These are phyloP conservation scores for Hippocampus zosterae DNA, from an alignment of 2,113 vertebrate genomes.

Conservation along the genomic window DNA sequence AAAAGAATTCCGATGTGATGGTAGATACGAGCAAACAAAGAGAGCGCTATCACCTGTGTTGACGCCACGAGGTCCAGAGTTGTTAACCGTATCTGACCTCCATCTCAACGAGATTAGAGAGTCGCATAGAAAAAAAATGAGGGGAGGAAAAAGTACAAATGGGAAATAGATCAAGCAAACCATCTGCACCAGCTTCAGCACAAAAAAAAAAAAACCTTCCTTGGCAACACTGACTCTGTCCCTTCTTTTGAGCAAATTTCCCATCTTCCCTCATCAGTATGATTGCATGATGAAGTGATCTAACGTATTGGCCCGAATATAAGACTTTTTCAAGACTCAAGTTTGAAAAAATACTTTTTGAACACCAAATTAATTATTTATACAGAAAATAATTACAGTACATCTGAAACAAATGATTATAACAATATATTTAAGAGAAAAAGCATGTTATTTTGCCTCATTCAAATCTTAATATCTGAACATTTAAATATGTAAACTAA, in stretches of 20 bases:
- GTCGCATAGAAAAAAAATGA: conserved; percentile 14
- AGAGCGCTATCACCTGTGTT: conserved; percentile 63
- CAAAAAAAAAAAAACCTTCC: conserved; percentile 50
- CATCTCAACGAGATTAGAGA: conserved; percentile 60
- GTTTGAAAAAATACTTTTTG: too few species aligned
- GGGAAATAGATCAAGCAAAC: conserved; percentile 68
- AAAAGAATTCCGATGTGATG: conserved; percentile 52
- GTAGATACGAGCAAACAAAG: conserved; percentile 64
- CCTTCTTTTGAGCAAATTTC: conserved; percentile 15
- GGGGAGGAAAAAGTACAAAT: conserved; percentile 33
- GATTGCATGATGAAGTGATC: background rate
- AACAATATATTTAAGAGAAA: too few species aligned
- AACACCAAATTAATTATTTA: too few species aligned
- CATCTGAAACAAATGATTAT: too few species aligned
- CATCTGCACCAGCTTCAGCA: conserved; percentile 24
- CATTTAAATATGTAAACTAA: too few species aligned
- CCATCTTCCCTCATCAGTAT: conserved; percentile 12
- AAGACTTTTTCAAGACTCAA: too few species aligned
- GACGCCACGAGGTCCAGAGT: conserved; percentile 75
- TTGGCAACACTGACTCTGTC: conserved; percentile 42
- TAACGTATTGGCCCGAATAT: too few species aligned
- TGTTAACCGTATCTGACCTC: conserved; percentile 74
- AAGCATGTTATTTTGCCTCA: too few species aligned
- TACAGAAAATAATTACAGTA: too few species aligned
- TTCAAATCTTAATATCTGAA: too few species aligned